Base-by-base conservation (phyloP, 1,140 invertebrate species). In the Calycopis cecrops region DNA sequence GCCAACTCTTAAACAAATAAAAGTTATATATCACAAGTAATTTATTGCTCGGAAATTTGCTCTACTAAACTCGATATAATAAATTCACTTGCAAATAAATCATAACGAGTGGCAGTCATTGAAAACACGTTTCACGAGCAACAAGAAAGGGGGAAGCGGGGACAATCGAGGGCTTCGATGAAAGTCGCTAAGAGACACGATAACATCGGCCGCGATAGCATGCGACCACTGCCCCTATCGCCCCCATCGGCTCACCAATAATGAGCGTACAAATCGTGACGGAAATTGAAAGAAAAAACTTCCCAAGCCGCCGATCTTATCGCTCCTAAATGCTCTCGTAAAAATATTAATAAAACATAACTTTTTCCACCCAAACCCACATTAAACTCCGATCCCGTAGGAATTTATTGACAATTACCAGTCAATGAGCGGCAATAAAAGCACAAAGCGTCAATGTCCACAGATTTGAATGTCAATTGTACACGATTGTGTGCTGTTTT, bases 331-430 rank as follows among this genome's bases (percentile, higher is more conserved):
- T 77, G 83, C 67, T 87, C 83, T 85, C 79, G 81, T 87, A 87
- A 87, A 85, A 87, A 87, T 87, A 87, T 87, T 87, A 87, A 87
- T 87, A 87, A 85, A 87, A 87, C 78, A 84, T 86, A 87, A 86
- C 81, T 86, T 86, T 86, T 85, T 86, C 64, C 78, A 86, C 81
- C 78, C 79, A 85, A 86, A 85, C 83, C 83, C 83, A 86, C 81
- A 86, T 86, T 83, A 83, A 83, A 78, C 66, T 79, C 73, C 73
- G 74, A 79, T 83, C 80, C 80, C 80, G 76, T 83, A 80, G 76
- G 69, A 83, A 84, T 86, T 85, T 86, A 86, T 86, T 85, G 83
- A 82, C 83, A 86, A 86, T 87, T 87, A 87, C 77, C 75, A 69
- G 69, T 81, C 81, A 86, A 87, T 87, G 80, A 85, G 79, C 65